Evolutionary conservation across 1,140 invertebrate genomes (phyloP), one percentile per base, ranked within the genome.

Genomic region (Drosophila nigrodunni): DNA sequence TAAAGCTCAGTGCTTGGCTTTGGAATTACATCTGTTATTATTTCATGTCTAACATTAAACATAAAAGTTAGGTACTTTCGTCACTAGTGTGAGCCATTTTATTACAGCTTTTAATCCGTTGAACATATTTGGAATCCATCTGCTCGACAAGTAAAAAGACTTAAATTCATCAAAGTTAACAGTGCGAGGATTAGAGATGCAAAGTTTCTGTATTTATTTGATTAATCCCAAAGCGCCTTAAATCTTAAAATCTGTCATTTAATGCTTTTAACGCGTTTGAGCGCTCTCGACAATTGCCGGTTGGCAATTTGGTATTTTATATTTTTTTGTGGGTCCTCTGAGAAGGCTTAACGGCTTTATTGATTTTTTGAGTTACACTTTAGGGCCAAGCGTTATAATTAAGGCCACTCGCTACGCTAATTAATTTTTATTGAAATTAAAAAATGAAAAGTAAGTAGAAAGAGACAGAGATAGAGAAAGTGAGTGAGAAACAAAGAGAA

Each of bases 381-480:
- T 47, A 37, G 59, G 41, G 55, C 15, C 11, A 21, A 41, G 65
- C 69, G 68, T 75, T 69, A 86, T 85, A 86, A 86, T 85, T 85
- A 79, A 81, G 62, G 74, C 66, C 70, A 61, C 66, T 67, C 68
- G 62, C 43, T 54, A 57, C 50, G 55, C 67, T 81, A 86, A 85
- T 85, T 85, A 85, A 85, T 81, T 85, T 85, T 80, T 81, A 85
- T 85, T 80, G 81, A 35, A 64, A 74, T 80, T 80, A 86, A 74
- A 80, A 65, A 76, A 70, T 61, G 47, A 10, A 41, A 35, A 15
- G 15, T 8, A 7, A 30, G 4, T 30, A 6, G 3, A 30, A 30
- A 30, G 25, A 30, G 25, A 30, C 2, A 6, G 25, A 30, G 25
- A n/a, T n/a, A n/a, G n/a, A n/a, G n/a, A 30, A 3, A 2, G 25